These are phyloP conservation scores for Pristionchus fissidentatus DNA, from an alignment of 2,888 invertebrate genomes.

Conservation along the genomic window DNA sequence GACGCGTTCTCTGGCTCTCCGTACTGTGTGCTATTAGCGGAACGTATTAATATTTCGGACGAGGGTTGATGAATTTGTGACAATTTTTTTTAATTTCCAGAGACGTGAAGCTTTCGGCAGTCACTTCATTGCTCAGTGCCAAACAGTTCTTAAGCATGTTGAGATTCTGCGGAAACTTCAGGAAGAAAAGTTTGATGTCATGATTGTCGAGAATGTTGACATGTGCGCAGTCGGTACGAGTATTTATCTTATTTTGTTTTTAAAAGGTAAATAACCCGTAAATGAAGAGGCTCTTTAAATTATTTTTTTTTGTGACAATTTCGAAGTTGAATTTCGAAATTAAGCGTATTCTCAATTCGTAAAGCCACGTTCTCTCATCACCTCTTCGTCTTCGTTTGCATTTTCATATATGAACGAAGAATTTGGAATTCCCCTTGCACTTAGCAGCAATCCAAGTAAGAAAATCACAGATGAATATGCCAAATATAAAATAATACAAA, in stretches of 20 bases:
- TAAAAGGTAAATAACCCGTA: neutral
- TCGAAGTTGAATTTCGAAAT: no score
- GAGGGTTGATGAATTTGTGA: neutral
- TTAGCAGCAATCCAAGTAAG: neutral
- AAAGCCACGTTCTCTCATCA: neutral
- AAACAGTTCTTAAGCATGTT: neutral
- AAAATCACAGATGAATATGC: neutral
- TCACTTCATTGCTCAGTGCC: neutral
- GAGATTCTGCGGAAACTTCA: neutral
- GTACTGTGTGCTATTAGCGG: no score
- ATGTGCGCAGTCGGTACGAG: slow-evolving; percentile 4
- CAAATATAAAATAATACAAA: neutral
- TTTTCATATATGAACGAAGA: neutral
- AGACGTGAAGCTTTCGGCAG: neutral
- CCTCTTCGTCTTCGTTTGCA: neutral
- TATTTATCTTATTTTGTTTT: neutral
- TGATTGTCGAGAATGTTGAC: slow-evolving; percentile 5
- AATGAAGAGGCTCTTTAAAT: neutral
- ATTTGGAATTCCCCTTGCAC: neutral
- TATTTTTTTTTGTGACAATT: neutral
- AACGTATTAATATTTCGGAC: no score
- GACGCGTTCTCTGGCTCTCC: no score
- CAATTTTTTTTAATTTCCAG: neutral
- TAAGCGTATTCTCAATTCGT: neutral
- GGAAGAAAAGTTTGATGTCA: neutral